Evolutionary conservation across 2,888 invertebrate genomes (phyloP).

Genomic region (Phortica magna): DNA sequence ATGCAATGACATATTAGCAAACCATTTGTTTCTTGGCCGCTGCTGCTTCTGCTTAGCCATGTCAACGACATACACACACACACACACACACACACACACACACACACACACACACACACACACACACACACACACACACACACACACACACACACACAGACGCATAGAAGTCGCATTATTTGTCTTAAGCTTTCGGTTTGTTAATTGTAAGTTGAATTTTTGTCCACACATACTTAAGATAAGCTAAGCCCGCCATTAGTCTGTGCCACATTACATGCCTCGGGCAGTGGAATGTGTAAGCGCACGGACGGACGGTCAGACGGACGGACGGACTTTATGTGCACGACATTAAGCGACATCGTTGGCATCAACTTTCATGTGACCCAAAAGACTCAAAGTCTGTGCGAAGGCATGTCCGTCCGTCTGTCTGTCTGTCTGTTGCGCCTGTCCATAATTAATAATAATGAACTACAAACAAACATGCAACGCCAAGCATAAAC

Average conservation of each 20-base stretch:
- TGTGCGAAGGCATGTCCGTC: too few relatives aligned
- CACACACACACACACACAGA: too few relatives aligned
- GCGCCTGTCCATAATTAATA: slow-evolving; percentile 47
- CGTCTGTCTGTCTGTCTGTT: background rate
- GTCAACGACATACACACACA: too few relatives aligned
- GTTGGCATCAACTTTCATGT: slow-evolving; percentile 38
- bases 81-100: too few relatives aligned
- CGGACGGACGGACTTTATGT: too few relatives aligned
- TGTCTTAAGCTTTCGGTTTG: background rate
- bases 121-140: too few relatives aligned
- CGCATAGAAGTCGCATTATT: background rate
- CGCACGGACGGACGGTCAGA: slow-evolving; percentile 8
- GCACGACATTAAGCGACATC: background rate
- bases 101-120: too few relatives aligned
- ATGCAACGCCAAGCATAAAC: background rate
- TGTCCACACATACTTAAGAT: slow-evolving; percentile 59
- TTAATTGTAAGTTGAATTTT: slow-evolving; percentile 45
- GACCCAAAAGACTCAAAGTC: slow-evolving; percentile 35
- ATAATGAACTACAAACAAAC: slow-evolving; percentile 40
- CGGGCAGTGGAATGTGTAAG: background rate
- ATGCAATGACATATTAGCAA: slow-evolving; percentile 37
- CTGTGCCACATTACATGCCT: slow-evolving; percentile 51
- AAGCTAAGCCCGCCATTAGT: slow-evolving; percentile 56
- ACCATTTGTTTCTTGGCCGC: background rate
- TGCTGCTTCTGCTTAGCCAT: background rate